A percentile compares a stretch with the other conserved stretches of the same genome.
Evolutionary conservation across 2,797 vertebrate genomes (phyloP).

Genomic region (Malurus splendens): DNA sequence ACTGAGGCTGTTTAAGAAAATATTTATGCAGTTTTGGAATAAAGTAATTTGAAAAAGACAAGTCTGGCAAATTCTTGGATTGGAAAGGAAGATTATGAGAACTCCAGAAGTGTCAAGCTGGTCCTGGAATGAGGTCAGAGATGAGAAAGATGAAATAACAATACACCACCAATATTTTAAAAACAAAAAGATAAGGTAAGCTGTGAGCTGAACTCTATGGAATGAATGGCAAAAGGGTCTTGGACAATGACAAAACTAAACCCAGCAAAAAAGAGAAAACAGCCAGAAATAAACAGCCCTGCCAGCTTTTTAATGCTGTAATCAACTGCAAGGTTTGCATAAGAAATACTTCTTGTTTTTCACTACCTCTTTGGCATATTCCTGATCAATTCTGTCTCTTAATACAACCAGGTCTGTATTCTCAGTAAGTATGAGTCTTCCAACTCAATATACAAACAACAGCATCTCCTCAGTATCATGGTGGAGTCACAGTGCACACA

Average conservation of each 20-base stretch:
- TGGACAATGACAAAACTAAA: neutral
- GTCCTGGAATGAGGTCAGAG: neutral
- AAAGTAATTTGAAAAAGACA: neutral
- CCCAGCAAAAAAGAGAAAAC: neutral
- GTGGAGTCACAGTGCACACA: neutral
- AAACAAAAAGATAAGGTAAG: neutral
- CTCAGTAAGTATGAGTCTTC: neutral
- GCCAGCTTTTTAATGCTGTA: neutral
- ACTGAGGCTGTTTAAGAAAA: neutral
- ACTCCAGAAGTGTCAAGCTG: neutral
- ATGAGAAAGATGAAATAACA: neutral
- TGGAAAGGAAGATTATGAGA: neutral
- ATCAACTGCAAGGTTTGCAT: neutral
- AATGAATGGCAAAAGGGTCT: neutral
- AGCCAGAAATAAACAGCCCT: neutral
- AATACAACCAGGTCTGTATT: neutral
- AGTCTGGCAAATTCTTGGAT: neutral
- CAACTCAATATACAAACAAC: neutral
- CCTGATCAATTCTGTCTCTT: neutral
- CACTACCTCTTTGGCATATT: neutral
- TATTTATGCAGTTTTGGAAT: neutral
- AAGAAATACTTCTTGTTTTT: neutral
- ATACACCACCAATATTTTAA: neutral
- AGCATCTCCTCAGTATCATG: neutral
- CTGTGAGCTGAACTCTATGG: neutral